Conservation (phyloP, 2,888 invertebrate species). For the Leptinotarsa tumamoca region DNA sequence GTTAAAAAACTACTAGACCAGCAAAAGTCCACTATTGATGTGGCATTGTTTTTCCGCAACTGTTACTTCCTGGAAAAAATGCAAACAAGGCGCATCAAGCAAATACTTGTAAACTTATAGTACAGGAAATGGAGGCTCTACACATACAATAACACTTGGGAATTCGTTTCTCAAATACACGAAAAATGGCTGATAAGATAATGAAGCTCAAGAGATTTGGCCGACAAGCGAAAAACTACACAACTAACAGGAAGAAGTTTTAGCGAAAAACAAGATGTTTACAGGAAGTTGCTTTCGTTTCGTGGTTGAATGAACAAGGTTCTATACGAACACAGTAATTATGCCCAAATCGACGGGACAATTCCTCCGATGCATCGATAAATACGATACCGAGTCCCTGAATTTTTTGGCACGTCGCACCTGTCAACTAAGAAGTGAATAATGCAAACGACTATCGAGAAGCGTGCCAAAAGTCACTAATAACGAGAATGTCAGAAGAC, state of each 20-base stretch:
- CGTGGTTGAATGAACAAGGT: not conserved
- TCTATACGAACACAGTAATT: too few species aligned
- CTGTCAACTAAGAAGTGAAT: not conserved
- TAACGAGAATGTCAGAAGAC: not conserved
- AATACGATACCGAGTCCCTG: not conserved
- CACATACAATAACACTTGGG: not conserved
- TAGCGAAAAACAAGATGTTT: not conserved
- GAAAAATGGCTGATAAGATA: constrained; percentile 9
- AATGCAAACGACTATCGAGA: not conserved
- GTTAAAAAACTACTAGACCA: constrained; percentile 7
- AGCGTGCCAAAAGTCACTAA: not conserved
- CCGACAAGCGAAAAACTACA: not conserved
- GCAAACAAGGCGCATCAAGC: not conserved
- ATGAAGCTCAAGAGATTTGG: not conserved
- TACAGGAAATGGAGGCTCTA: not conserved
- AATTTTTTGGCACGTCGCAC: not conserved
- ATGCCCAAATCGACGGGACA: too few species aligned
- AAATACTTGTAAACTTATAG: not conserved
- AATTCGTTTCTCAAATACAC: constrained; percentile 7
- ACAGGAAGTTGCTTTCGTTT: not conserved
- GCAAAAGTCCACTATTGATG: not conserved
- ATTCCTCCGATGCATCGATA: not conserved
- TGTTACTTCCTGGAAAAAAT: constrained; percentile 19
- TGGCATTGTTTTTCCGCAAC: constrained; percentile 19
- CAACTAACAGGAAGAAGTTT: constrained; percentile 15